These are phyloP conservation scores for Rhinella marina DNA, from an alignment of 2,797 vertebrate species.

Conservation along the genomic window DNA sequence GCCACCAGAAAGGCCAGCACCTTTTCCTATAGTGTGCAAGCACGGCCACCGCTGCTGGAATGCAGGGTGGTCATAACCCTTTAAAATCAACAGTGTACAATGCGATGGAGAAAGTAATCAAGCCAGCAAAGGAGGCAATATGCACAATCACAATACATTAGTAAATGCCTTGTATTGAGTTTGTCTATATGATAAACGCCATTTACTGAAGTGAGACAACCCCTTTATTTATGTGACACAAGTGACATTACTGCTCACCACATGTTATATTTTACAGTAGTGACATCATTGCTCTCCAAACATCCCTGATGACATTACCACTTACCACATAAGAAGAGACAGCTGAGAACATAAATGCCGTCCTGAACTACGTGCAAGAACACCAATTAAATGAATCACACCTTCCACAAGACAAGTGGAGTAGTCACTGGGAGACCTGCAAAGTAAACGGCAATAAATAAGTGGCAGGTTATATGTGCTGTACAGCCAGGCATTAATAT, in stretches of 20 bases:
- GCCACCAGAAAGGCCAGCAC: no score
- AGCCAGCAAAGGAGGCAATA: no score
- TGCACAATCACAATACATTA: no score
- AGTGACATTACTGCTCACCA: not conserved
- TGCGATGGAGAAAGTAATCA: no score
- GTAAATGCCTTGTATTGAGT: no score
- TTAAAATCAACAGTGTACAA: no score
- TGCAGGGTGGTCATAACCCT: no score
- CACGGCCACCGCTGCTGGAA: no score
- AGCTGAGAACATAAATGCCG: not conserved
- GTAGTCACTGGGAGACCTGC: not conserved
- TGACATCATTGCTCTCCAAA: slow-evolving; percentile 17
- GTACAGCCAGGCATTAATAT: not conserved
- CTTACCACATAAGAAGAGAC: slow-evolving; percentile 1
- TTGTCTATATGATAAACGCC: no score
- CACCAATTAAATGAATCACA: slow-evolving; percentile 33
- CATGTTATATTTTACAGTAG: slow-evolving; percentile 3
- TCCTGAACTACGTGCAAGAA: not conserved
- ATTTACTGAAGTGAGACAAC: no score
- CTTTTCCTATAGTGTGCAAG: no score
- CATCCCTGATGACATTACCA: not conserved
- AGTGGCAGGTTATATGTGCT: slow-evolving; percentile 2
- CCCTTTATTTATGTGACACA: not conserved
- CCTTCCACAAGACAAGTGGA: not conserved
- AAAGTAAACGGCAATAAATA: slow-evolving; percentile 26